Evolutionary conservation across 2,888 invertebrate species (phyloP), one percentile per base, ranked within the genome.

Genomic region (Acleris literana): DNA sequence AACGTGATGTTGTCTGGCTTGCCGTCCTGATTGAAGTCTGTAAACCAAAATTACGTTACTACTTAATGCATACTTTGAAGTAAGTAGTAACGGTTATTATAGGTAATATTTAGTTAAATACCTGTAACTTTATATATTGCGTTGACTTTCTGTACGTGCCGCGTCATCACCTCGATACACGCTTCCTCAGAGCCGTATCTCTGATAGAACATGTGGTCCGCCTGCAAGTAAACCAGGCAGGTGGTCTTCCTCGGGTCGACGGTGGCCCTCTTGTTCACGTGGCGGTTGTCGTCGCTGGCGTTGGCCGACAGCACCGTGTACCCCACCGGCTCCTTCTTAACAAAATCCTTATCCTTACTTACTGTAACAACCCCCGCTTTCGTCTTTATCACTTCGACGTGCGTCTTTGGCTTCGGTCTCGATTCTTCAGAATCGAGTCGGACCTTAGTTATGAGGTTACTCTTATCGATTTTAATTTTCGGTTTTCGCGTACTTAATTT

Each of bases 161-260:
- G 93, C 7, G 98, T 98, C 95, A 99, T 97, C 68, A 98, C 97
- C 87, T 98, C 98, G 74, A 98, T 98, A 83, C 98, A 98, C 1
- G 98, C 97, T 84, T 98, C 98, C 79, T 98, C 97, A 3, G 97
- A 96, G 64, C 97, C 97, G 90, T 99, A 97, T 88, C 98, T 96
- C 82, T 98, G 96, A 90, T 97, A 99, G 88, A 99, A 97, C 88
- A 98, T 96, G 88, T 99, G 99, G 90, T 98, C 97, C 4, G 99
- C 99, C 88, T 99, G 98, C 78, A 99, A 93, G 86, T 98, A 99
- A 65, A 99, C 94, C 94, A 98, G 97, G 82, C 99, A 99, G 0
- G 98, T 98, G 48, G 97, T 98, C 86, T 98, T 98, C 75, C 95
- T 95, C 29, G 97, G 97, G 86, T 97, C 97, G 52, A 96, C 94